phyloP scores from a whole-genome alignment of 2,888 invertebrate species.

The Idaea straminata region DNA sequence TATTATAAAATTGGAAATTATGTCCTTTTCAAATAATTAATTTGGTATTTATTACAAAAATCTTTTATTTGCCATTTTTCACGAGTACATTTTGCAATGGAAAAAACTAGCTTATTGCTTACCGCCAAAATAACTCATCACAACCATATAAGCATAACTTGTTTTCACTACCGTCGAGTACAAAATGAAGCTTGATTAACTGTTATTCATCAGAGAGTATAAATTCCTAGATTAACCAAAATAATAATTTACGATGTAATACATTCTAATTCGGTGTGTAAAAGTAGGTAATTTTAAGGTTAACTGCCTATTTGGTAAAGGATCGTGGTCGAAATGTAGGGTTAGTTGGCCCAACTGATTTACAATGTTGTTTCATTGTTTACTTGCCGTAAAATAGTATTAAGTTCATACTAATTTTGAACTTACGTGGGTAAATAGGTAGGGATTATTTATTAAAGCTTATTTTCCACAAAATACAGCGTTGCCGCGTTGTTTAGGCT shows the following conservation, averaged over 20 bases:
- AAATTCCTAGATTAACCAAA: constrained; percentile 25
- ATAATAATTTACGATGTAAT: constrained; percentile 31
- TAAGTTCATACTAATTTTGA: background rate
- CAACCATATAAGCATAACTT: background rate
- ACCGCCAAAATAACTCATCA: background rate
- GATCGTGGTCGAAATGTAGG: constrained; percentile 5
- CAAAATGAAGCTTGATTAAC: constrained; percentile 9
- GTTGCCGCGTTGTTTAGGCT: background rate
- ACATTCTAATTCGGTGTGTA: constrained; percentile 31
- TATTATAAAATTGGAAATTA: no score
- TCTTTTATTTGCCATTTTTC: no score
- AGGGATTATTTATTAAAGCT: background rate
- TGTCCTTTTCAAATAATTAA: no score
- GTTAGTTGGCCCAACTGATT: constrained; percentile 9
- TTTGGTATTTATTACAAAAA: no score
- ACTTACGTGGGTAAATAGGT: background rate
- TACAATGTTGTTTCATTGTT: constrained; percentile 13
- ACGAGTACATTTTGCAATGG: no score
- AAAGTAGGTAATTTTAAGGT: constrained; percentile 25
- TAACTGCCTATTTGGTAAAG: constrained; percentile 24
- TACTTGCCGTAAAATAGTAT: constrained; percentile 5
- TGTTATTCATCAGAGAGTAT: constrained; percentile 5
- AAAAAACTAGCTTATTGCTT: no score
- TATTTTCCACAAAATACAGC: background rate
- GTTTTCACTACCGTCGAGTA: background rate